phyloP scores from a whole-genome alignment of 2,797 vertebrate genomes.

The Cyprinodon diabolis region DNA sequence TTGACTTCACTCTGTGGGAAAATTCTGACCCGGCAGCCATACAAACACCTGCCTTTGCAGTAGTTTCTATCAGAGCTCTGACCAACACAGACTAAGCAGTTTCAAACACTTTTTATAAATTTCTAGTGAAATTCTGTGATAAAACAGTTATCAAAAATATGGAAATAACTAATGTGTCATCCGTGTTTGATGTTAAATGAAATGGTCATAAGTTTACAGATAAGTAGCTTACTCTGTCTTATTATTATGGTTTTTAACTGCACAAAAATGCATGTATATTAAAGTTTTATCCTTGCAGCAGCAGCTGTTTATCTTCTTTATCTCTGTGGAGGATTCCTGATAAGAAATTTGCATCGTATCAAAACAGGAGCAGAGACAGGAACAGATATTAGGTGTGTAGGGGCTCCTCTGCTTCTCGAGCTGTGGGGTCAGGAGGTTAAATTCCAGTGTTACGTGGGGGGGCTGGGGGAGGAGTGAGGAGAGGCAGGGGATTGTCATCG shows the following conservation, averaged over 20 bases:
- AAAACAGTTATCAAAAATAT: background rate
- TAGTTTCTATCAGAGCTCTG: background rate
- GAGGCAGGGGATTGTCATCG: constrained; percentile 71
- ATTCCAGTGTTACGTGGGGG: constrained; percentile 61
- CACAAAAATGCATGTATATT: constrained; percentile 11
- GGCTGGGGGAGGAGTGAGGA: constrained; percentile 52
- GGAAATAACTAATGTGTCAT: too few species aligned
- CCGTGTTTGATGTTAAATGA: background rate
- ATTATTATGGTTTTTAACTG: background rate
- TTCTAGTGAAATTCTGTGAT: background rate
- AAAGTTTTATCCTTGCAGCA: constrained; percentile 26
- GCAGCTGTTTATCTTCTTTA: constrained; percentile 46
- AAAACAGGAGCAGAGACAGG: constrained; percentile 35
- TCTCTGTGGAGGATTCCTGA: constrained; percentile 41
- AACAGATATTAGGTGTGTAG: constrained; percentile 48
- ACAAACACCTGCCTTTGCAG: constrained; percentile 1
- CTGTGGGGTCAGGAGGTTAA: constrained; percentile 70
- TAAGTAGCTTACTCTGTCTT: background rate
- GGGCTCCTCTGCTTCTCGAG: constrained; percentile 43
- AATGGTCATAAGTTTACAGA: background rate
- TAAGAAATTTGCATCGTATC: constrained; percentile 51
- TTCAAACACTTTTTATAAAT: background rate
- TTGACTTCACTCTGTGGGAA: background rate
- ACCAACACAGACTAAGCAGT: background rate
- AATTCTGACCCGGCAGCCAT: background rate